These are phyloP conservation scores for Anthoscopus minutus DNA, from an alignment of 2,113 vertebrate species.

Conservation along the genomic window DNA sequence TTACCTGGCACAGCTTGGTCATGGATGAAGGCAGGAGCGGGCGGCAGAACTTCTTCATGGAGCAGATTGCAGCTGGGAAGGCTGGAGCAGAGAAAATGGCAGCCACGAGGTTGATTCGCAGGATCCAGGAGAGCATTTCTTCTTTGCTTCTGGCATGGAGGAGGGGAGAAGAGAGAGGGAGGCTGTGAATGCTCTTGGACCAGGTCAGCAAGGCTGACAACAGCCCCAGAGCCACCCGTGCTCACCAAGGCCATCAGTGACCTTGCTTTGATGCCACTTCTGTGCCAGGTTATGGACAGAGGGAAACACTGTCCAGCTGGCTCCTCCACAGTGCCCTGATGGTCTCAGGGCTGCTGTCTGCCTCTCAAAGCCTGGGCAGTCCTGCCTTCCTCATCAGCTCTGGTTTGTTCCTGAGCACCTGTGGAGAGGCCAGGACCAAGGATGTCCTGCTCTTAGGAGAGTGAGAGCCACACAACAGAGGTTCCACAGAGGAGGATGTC, in stretches of 20 bases:
- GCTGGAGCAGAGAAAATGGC: conserved; percentile 94
- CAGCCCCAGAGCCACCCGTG: neutral
- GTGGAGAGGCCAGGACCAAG: neutral
- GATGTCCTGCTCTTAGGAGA: neutral
- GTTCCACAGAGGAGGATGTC: neutral
- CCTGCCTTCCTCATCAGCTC: neutral
- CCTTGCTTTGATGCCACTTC: neutral
- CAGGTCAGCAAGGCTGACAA: neutral
- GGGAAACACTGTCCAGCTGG: neutral
- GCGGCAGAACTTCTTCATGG: conserved; percentile 96
- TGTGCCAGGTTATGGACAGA: neutral
- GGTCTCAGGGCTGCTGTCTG: neutral
- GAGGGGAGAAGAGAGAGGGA: neutral
- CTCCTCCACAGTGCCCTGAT: neutral
- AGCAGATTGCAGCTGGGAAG: conserved; percentile 94
- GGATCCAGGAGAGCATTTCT: conserved; percentile 97
- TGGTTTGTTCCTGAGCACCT: neutral
- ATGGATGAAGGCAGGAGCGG: conserved; percentile 84
- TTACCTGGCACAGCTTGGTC: conserved; percentile 83
- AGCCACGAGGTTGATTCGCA: conserved; percentile 92
- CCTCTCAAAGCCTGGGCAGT: neutral
- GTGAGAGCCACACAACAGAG: neutral
- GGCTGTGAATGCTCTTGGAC: neutral
- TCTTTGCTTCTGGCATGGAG: conserved; percentile 82
- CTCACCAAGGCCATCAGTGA: neutral